Base-by-base conservation (phyloP, 2,797 vertebrate species). In the Setipinna tenuifilis region DNA sequence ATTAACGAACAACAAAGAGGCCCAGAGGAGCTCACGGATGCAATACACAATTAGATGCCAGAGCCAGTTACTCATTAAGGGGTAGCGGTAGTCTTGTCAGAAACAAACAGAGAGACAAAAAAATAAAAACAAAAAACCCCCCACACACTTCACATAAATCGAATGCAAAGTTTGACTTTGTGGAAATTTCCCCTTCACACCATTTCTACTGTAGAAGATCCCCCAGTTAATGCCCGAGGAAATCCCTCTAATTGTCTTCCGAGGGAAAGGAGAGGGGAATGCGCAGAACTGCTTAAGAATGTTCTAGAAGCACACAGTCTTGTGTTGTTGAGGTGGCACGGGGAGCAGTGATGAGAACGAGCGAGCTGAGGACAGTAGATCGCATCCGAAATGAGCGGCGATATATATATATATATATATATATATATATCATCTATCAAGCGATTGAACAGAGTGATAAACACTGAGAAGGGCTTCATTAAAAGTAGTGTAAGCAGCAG, bases 51-150 rank as follows among this genome's bases (percentile, higher is more conserved):
- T 78, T 44, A 31, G 31, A 41, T 44, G 19, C 71, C 41, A 31
- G 71, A 78, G 35, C 17, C 71, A 78, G 71, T 78, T 44, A 21
- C 14, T 78, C 71, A 78, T 78, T 78, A 78, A 41, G 35, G 65
- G 25, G 25, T 14, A 71, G 35, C 17, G n/a, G n/a, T 9, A 3
- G 68, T 71, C 68, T 71, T 35, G 31, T 35, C 28, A 71, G 68
- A 19, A 19, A 71, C 0, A 25, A n/a, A 62, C 9, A 12, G 61
- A 25, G 61, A 10, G 62, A 3, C 23, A 68, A 28, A 28, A 35
- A 19, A 6, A 19, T 6, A 19, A 0, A 54, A 0, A 54, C 50
- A 54, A n/a, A n/a, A n/a, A n/a, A n/a, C n/a, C n/a, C n/a, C n/a
- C n/a, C 50, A 10, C 50, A 9, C 50, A 54, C 14, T 10, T 54